Evolutionary conservation across 2,888 invertebrate genomes (phyloP).

Genomic region (Tipula helvola): DNA sequence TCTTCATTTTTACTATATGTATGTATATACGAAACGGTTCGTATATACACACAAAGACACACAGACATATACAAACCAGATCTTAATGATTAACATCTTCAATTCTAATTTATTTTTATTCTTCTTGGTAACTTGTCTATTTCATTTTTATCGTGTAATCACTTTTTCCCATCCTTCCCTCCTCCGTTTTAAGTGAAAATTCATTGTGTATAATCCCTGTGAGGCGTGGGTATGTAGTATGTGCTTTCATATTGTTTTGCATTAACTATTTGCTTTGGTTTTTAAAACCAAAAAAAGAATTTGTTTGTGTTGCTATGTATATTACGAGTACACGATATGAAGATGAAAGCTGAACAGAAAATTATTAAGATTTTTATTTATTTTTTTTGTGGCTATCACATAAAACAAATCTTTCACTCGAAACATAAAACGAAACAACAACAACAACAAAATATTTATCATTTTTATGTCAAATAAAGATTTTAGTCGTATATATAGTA

Average conservation of each 20-base stretch:
- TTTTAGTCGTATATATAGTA: neutral
- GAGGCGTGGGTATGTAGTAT: neutral
- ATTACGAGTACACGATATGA: neutral
- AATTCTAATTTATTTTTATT: neutral
- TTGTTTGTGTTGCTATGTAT: neutral
- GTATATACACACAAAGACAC: neutral
- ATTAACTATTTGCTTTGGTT: neutral
- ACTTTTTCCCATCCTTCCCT: neutral
- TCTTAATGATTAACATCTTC: constrained; percentile 4
- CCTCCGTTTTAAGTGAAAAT: neutral
- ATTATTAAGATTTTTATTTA: neutral
- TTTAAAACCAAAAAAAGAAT: neutral
- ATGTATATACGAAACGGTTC: neutral
- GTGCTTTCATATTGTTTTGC: neutral
- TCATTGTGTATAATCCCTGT: neutral
- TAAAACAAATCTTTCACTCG: neutral
- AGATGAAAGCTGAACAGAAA: neutral
- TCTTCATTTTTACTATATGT: neutral
- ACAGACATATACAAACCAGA: neutral
- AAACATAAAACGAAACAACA: neutral
- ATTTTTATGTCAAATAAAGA: constrained; percentile 4
- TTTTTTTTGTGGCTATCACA: neutral
- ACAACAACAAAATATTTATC: neutral
- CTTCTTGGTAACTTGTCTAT: neutral
- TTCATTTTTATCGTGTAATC: neutral